Evolutionary conservation across 2,888 invertebrate genomes (phyloP).

Genomic region (Amblyjoppa fuscipennis): DNA sequence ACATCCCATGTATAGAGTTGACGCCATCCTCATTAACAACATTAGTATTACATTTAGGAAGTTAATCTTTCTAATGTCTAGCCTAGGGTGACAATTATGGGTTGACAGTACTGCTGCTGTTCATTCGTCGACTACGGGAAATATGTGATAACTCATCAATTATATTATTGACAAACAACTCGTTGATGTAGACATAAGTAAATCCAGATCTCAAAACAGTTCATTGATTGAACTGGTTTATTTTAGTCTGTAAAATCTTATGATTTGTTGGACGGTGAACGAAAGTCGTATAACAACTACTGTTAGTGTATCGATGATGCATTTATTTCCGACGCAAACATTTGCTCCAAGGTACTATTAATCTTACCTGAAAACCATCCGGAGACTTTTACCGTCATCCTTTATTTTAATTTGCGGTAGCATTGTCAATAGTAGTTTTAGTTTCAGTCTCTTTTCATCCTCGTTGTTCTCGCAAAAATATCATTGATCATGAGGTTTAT

Average conservation of each 20-base stretch:
- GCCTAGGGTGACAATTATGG: constrained; percentile 15
- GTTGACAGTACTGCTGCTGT: constrained; percentile 1
- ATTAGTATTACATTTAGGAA: constrained; percentile 40
- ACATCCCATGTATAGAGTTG: neutral
- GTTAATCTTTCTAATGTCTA: constrained; percentile 50
- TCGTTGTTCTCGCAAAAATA: constrained; percentile 17
- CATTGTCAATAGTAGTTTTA: neutral
- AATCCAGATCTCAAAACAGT: constrained; percentile 38
- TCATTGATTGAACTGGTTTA: constrained; percentile 50
- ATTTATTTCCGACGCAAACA: constrained; percentile 23
- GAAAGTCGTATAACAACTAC: constrained; percentile 16
- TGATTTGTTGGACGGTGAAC: constrained; percentile 30
- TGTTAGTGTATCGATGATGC: constrained; percentile 10
- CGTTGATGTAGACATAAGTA: constrained; percentile 32
- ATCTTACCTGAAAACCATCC: constrained; percentile 21
- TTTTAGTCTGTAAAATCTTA: constrained; percentile 31
- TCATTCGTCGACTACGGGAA: constrained; percentile 29
- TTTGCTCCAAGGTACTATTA: constrained; percentile 15
- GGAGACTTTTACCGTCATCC: neutral
- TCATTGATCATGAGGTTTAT: constrained; percentile 3
- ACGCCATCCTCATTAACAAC: constrained; percentile 10
- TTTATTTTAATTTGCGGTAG: constrained; percentile 9
- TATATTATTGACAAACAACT: constrained; percentile 28
- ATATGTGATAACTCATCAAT: constrained; percentile 43
- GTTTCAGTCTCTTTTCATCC: constrained; percentile 12